These are phyloP conservation scores for Dasypolia templi DNA, from an alignment of 2,888 invertebrate species.

Conservation along the genomic window DNA sequence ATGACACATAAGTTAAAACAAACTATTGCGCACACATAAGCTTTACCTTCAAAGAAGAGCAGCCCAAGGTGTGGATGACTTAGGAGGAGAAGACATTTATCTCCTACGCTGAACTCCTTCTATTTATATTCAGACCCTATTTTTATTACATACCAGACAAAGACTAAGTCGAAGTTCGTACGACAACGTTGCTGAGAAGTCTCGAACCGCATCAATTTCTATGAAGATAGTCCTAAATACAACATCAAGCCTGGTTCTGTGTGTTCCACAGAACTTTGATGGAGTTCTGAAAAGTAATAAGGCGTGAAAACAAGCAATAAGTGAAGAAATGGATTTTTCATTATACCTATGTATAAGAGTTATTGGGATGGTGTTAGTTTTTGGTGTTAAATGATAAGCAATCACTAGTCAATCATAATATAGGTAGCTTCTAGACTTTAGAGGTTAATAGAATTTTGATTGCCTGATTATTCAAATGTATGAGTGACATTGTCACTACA, in stretches of 20 bases:
- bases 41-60: slow-evolving; percentile 17
- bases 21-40: background rate
- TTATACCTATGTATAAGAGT: background rate
- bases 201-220: background rate
- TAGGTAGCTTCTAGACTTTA: background rate
- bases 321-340: background rate
- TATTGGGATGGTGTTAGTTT: background rate
- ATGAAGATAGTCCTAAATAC: slow-evolving; percentile 15
- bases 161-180: slow-evolving; percentile 1
- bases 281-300: slow-evolving; percentile 32
- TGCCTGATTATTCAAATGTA: background rate
- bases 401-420: background rate
- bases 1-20: background rate
- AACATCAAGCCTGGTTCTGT: slow-evolving; percentile 23
- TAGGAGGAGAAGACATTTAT: background rate
- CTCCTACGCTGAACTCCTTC: background rate
- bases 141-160: slow-evolving; percentile 15
- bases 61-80: slow-evolving; percentile 3
- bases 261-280: slow-evolving; percentile 3
- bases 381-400: background rate
- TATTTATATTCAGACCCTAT: slow-evolving; percentile 5
- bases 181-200: background rate
- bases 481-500: background rate
- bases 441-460: background rate
- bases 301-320: slow-evolving; percentile 22